Conservation (phyloP, 2,113 vertebrate genomes). For the Acrocephalus arundinaceus region DNA sequence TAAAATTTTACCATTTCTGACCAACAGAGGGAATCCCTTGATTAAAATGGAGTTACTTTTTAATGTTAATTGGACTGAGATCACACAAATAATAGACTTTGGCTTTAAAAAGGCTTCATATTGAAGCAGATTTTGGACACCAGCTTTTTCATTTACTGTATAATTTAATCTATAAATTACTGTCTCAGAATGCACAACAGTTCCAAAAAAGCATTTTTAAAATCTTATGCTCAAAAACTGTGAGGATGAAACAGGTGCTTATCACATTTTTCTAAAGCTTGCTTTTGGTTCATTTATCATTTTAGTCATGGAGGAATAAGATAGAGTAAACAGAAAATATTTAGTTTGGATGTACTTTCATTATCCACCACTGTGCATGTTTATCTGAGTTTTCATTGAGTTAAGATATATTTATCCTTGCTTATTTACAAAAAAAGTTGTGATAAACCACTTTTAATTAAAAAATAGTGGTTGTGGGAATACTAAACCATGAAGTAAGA, state of each 20-base stretch:
- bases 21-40: background rate
- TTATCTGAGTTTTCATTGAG: background rate
- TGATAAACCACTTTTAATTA: background rate
- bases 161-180: conserved; percentile 8
- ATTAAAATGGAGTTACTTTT: conserved; percentile 11
- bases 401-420: background rate
- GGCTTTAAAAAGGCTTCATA: background rate
- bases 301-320: background rate
- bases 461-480: background rate
- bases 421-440: background rate
- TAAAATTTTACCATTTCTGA: background rate
- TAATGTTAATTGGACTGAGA: conserved; percentile 21
- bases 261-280: background rate
- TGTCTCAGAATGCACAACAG: background rate
- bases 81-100: background rate
- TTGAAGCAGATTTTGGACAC: background rate
- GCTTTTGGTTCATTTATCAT: background rate
- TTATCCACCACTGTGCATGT: background rate
- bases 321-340: background rate
- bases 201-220: background rate
- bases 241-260: background rate
- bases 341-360: background rate
- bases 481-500: background rate
- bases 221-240: background rate
- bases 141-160: conserved; percentile 18